phyloP scores from a whole-genome alignment of 2,113 vertebrate genomes.

The Tylochromis polylepis region DNA sequence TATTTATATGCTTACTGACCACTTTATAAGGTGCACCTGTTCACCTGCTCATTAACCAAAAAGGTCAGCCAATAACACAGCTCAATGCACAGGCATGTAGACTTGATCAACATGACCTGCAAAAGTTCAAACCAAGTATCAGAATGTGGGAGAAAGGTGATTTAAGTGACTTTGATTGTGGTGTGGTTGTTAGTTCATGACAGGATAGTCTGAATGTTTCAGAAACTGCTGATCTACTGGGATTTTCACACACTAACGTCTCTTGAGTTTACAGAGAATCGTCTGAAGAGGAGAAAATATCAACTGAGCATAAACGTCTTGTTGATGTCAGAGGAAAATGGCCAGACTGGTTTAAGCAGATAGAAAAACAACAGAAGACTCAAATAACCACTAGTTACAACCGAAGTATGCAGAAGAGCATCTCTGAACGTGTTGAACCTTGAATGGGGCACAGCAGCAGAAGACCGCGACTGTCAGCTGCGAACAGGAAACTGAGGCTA shows the following conservation, averaged over 20 bases:
- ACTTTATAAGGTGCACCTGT: neutral
- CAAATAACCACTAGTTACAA: neutral
- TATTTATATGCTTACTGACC: neutral
- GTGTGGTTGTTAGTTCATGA: neutral
- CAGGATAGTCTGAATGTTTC: neutral
- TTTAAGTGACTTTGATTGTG: neutral
- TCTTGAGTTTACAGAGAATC: neutral
- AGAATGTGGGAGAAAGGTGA: neutral
- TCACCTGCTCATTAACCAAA: neutral
- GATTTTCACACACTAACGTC: neutral
- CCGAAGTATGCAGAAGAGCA: neutral
- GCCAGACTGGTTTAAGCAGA: neutral
- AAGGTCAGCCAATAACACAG: neutral
- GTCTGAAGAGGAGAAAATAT: neutral
- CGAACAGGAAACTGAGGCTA: neutral
- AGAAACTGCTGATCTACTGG: neutral
- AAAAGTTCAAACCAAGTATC: neutral
- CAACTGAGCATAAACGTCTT: neutral
- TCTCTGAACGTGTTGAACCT: neutral
- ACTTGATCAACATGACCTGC: neutral
- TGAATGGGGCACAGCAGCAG: neutral
- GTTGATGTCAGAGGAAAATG: neutral
- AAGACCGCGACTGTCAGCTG: neutral
- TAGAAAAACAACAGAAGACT: neutral
- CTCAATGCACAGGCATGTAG: neutral